Percentiles rank a stretch among this genome's conserved stretches.
These are phyloP conservation scores for Onychostoma macrolepis DNA, from an alignment of 2,113 vertebrate genomes.

Conservation along the genomic window DNA sequence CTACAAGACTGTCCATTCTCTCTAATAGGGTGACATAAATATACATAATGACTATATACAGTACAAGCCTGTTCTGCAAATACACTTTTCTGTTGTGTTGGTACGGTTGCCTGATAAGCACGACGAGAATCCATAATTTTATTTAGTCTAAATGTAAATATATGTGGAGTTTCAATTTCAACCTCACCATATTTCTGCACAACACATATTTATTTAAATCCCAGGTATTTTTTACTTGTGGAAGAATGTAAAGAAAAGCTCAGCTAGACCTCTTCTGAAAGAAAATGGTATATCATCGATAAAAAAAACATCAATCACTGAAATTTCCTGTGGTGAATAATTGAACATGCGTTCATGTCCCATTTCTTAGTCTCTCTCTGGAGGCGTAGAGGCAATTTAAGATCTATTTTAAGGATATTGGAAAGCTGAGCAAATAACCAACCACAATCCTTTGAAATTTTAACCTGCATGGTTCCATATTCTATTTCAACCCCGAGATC, in stretches of 20 bases:
- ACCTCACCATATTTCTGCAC: neutral
- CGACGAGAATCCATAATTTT: neutral
- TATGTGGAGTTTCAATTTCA: neutral
- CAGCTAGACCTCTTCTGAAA: neutral
- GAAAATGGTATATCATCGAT: conserved; percentile 47
- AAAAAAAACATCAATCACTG: conserved; percentile 71
- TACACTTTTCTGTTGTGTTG: neutral
- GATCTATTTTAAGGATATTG: conserved; percentile 63
- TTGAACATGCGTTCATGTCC: conserved; percentile 71
- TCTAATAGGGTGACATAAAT: neutral
- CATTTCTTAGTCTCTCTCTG: conserved; percentile 70
- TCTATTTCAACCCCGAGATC: neutral
- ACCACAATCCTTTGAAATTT: conserved; percentile 49
- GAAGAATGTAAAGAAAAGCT: conserved; percentile 11
- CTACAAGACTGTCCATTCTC: neutral
- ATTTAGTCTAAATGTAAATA: neutral
- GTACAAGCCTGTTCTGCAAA: neutral
- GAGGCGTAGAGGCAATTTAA: conserved; percentile 74
- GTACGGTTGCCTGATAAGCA: neutral
- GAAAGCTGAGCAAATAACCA: conserved; percentile 67
- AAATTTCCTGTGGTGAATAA: conserved; percentile 76
- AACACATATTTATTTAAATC: neutral
- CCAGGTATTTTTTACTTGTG: neutral
- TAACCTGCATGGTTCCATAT: neutral
- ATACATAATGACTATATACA: neutral